Conservation (phyloP, 2,113 vertebrate species). For the Oxyruncus cristatus region DNA sequence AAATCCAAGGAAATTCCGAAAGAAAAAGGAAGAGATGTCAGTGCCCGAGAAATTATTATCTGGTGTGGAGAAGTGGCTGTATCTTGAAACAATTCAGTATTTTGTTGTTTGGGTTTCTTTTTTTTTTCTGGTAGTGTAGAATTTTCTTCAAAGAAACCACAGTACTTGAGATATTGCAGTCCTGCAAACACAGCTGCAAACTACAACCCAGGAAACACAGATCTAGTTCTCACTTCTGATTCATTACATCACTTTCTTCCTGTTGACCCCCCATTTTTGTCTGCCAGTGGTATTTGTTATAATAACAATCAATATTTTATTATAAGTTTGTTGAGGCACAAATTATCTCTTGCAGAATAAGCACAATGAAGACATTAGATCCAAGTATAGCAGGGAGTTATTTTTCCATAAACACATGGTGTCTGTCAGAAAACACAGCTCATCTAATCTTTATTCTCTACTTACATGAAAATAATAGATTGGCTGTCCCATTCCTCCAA, state of each 20-base stretch:
- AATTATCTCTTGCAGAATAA: neutral
- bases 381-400: neutral
- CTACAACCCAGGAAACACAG: neutral
- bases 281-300: neutral
- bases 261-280: neutral
- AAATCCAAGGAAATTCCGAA: neutral
- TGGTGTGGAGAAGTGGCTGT: neutral
- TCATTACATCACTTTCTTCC: neutral
- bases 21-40: neutral
- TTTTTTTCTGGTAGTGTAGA: neutral
- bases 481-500: neutral
- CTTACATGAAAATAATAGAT: neutral
- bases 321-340: neutral
- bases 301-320: neutral
- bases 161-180: neutral
- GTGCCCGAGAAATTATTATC: neutral
- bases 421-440: neutral
- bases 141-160: neutral
- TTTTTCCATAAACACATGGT: neutral
- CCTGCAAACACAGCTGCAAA: neutral
- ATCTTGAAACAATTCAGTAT: neutral
- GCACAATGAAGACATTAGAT: neutral
- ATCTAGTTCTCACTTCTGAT: neutral
- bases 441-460: neutral
- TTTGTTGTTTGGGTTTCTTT: neutral